A percentile compares a stretch with the other conserved stretches of the same genome.
phyloP scores from a whole-genome alignment of 2,113 vertebrate species.

The Corythornis cristatus region DNA sequence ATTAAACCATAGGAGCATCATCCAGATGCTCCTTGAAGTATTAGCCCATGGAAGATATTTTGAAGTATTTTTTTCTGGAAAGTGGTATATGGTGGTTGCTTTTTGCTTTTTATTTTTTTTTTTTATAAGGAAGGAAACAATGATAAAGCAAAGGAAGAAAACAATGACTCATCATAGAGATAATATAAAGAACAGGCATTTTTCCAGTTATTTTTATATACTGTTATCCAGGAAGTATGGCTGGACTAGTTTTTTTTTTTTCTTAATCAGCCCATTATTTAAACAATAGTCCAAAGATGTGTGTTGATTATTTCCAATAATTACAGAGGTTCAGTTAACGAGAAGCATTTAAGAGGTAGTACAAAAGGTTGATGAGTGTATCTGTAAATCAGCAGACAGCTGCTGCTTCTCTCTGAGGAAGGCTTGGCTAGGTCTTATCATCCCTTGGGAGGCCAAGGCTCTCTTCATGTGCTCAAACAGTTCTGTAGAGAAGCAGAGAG shows the following conservation, averaged over 20 bases:
- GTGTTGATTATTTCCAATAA: not conserved
- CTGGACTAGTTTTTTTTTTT: not conserved
- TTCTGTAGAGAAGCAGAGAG: not conserved
- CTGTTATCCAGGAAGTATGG: not conserved
- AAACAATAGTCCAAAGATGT: not conserved
- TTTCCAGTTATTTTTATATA: not conserved
- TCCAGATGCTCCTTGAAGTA: not conserved
- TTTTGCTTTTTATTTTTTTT: not conserved
- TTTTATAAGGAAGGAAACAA: not conserved
- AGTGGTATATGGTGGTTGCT: not conserved
- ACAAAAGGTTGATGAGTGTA: not conserved
- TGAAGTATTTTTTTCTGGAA: not conserved
- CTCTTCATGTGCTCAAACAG: not conserved
- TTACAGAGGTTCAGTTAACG: not conserved
- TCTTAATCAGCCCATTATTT: not conserved
- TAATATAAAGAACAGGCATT: not conserved
- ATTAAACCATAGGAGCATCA: accelerated
- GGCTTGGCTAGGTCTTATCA: not conserved
- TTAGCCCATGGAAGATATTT: not conserved
- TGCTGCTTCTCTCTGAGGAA: not conserved
- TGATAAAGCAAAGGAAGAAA: conserved; percentile 33
- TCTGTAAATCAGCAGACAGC: not conserved
- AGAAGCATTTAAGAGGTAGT: not conserved
- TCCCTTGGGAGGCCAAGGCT: not conserved
- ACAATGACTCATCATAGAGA: not conserved